Evolutionary conservation across 2,888 invertebrate genomes (phyloP).

Genomic region (Crematogaster levior): DNA sequence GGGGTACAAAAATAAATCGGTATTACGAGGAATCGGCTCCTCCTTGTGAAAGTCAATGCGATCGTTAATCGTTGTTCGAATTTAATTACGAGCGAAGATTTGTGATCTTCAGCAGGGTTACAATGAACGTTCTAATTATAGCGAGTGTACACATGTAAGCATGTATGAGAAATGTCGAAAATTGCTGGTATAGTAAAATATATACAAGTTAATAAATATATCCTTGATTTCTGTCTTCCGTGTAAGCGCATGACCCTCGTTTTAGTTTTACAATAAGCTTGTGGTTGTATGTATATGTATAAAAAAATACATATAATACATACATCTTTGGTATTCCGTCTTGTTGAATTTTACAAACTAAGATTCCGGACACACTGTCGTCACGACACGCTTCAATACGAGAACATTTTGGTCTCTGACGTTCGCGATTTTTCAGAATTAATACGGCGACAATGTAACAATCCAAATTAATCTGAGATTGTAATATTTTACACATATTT

Average conservation of each 20-base stretch:
- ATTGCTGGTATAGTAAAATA: slow-evolving; percentile 73
- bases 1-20: background rate
- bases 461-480: slow-evolving; percentile 7
- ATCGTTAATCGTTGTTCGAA: slow-evolving; percentile 51
- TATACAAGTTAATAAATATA: slow-evolving; percentile 68
- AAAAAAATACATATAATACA: background rate
- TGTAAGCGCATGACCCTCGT: background rate
- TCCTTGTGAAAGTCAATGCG: slow-evolving; percentile 55
- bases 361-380: no score
- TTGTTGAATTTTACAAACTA: slow-evolving; percentile 16
- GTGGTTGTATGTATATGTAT: background rate
- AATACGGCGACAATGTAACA: background rate
- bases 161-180: slow-evolving; percentile 73
- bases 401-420: background rate
- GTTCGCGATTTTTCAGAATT: background rate
- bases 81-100: slow-evolving; percentile 37
- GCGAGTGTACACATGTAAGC: slow-evolving; percentile 71
- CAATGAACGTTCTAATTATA: slow-evolving; percentile 69
- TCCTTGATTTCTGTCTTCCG: slow-evolving; percentile 25
- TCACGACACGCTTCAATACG: no score
- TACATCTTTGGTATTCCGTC: background rate
- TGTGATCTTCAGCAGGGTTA: slow-evolving; percentile 48
- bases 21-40: slow-evolving; percentile 43
- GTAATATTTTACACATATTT: background rate
- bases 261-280: background rate